Conservation (phyloP, 2,888 invertebrate genomes). For the Diachrysia chrysitis region DNA sequence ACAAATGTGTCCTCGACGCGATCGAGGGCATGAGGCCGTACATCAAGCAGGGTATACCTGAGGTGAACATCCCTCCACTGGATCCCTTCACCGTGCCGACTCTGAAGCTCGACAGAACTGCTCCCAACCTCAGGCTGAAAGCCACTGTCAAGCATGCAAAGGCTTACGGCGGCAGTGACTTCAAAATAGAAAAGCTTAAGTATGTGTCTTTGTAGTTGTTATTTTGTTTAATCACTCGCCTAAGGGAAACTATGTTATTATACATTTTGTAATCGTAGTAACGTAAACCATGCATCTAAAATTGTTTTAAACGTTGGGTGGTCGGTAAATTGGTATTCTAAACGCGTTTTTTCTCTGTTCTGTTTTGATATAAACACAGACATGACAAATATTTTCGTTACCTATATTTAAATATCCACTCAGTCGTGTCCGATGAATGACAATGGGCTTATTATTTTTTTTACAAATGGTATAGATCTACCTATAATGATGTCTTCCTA, state of each 20-base stretch:
- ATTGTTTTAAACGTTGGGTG: neutral
- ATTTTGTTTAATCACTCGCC: neutral
- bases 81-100: constrained; percentile 92
- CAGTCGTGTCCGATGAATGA: neutral
- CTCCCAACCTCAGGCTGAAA: constrained; percentile 91
- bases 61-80: constrained; percentile 64
- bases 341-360: neutral
- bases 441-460: neutral
- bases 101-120: constrained; percentile 91
- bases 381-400: neutral
- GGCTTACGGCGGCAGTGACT: constrained; percentile 90
- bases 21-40: constrained; percentile 85
- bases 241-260: too few relatives aligned
- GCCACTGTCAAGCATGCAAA: constrained; percentile 91
- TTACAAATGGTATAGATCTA: too few relatives aligned
- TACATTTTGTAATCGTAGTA: too few relatives aligned
- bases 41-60: constrained; percentile 63
- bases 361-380: constrained; percentile 1
- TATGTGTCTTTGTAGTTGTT: constrained; percentile 74
- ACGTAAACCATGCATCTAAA: neutral
- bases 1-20: constrained; percentile 72
- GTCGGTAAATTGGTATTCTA: neutral
- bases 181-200: constrained; percentile 91
- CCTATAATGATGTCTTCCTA: neutral
- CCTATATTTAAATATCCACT: neutral